Base-by-base conservation (phyloP, 2,113 vertebrate species). In the Ceuthmochares aereus region DNA sequence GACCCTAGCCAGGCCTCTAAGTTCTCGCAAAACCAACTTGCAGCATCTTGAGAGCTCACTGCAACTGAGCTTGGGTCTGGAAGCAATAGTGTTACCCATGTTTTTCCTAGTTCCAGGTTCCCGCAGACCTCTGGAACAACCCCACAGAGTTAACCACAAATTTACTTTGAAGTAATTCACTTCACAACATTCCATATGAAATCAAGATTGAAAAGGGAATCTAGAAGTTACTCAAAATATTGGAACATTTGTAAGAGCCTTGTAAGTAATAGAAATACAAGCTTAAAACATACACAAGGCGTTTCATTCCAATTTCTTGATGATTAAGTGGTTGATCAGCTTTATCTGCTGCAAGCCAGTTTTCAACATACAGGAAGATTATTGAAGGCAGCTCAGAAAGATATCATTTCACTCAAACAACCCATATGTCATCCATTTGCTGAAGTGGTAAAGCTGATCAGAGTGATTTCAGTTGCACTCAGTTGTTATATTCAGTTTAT, bases 231-330 rank as follows among this genome's bases (percentile, higher is more conserved):
- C 43, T 78, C 7, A 60, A 75, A 94, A 64, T 72, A 77, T 93
- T 92, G 68, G 55, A 94, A 81, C 37, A 18, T 66, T 88, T 5
- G 0, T 83, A 88, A 90, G 23, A 93, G 29, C 42, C 72, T 60
- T 72, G 54, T 78, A 95, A 92, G 77, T 76, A 81, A 79, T 49
- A 94, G 69, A 79, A 94, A 89, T 52, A 56, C 55, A 88, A 93
- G 67, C 51, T 70, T 81, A 74, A 92, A 96, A 90, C 88, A 95
- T 66, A 79, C 68, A 92, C 0, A 1, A 94, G 74, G 87, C 91
- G 81, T 95, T 96, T 96, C 84, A 87, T 96, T 91, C 73, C 77
- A 87, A 47, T 82, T 91, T 91, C 69, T 93, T 87, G 23, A 85
- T 64, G 86, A 84, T 72, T 78, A 93, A 95, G 60, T 79, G 89